These are phyloP conservation scores for Blennius ocellaris DNA, from an alignment of 2,113 vertebrate genomes.

Conservation along the genomic window DNA sequence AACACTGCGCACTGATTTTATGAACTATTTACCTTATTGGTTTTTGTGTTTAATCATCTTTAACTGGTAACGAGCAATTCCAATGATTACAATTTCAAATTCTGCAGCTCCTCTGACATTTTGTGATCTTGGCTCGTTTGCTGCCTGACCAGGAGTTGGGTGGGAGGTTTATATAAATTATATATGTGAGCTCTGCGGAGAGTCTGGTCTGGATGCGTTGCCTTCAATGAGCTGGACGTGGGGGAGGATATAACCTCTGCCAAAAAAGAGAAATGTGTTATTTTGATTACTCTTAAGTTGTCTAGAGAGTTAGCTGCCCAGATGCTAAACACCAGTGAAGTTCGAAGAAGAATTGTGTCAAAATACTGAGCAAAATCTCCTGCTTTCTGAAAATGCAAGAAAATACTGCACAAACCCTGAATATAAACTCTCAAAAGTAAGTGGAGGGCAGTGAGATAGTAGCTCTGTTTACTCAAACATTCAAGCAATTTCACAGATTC, in stretches of 20 bases:
- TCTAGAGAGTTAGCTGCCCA: background rate
- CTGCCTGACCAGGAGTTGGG: background rate
- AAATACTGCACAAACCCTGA: no score
- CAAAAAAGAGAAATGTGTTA: background rate
- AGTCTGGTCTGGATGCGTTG: background rate
- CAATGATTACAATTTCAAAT: background rate
- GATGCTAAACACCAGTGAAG: background rate
- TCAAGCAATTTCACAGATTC: no score
- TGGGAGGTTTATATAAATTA: background rate
- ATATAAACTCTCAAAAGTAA: no score
- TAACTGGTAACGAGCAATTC: background rate
- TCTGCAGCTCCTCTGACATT: background rate
- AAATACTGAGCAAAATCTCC: no score
- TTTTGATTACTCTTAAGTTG: background rate
- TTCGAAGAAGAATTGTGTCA: no score
- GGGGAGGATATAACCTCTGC: background rate
- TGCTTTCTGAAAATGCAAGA: no score
- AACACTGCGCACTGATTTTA: background rate
- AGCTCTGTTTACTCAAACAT: no score
- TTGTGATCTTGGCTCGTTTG: background rate
- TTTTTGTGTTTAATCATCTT: background rate
- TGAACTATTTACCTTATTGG: background rate
- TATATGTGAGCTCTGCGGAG: background rate
- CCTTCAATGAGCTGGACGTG: background rate
- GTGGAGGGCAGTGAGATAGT: no score